Evolutionary conservation across 2,113 vertebrate species (phyloP).

Genomic region (Mus pahari): DNA sequence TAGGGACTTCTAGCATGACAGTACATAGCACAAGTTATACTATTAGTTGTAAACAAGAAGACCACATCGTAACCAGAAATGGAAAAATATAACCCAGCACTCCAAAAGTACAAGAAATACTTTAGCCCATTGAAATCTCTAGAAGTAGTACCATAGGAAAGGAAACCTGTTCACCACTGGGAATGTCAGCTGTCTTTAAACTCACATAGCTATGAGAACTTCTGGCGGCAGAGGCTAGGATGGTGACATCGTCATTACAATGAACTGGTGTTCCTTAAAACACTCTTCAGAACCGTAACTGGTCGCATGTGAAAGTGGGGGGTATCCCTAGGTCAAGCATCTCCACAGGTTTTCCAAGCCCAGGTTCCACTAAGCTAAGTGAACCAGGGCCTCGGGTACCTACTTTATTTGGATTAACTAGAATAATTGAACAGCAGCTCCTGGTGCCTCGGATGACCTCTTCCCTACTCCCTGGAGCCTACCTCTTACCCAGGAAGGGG

Average conservation of each 20-base stretch:
- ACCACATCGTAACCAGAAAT: background rate
- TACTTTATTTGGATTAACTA: background rate
- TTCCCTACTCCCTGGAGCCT: background rate
- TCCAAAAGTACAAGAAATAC: background rate
- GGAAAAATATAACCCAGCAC: background rate
- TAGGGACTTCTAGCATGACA: background rate
- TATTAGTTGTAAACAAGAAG: background rate
- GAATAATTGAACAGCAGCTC: slow-evolving; percentile 45
- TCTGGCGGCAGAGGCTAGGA: accelerated
- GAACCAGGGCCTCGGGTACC: slow-evolving; percentile 9
- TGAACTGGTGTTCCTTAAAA: background rate
- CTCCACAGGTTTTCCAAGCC: background rate
- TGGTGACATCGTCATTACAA: background rate
- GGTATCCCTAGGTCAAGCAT: background rate
- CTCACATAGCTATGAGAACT: background rate
- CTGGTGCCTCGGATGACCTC: background rate
- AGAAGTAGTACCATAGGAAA: background rate
- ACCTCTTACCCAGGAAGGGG: background rate
- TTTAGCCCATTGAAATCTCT: slow-evolving; percentile 7
- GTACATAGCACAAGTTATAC: background rate
- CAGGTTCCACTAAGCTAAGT: background rate
- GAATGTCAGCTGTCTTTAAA: background rate
- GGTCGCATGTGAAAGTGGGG: background rate
- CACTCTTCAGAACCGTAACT: background rate
- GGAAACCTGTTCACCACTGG: background rate